Evolutionary conservation across 2,888 invertebrate species (phyloP), one percentile per base, ranked within the genome.

Genomic region (Platycheirus albimanus): DNA sequence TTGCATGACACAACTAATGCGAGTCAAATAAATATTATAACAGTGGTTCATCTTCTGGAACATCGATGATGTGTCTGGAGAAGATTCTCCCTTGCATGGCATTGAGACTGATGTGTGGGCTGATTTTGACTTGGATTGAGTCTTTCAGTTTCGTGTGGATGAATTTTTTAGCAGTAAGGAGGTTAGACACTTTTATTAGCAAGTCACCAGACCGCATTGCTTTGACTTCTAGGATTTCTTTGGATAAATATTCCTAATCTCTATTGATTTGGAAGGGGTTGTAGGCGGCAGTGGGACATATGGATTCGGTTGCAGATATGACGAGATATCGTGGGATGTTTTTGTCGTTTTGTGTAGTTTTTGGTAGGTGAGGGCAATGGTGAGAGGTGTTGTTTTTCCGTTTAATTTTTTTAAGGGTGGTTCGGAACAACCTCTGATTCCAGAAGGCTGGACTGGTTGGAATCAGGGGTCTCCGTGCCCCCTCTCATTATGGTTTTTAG

Each of bases 31-130:
- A n/a, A n/a, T n/a, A n/a, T n/a, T n/a, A n/a, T n/a, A n/a, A n/a
- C 13, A 58, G 24, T 1, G 41, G 13, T 20, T 41, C 58, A 0
- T 41, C 41, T 41, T 58, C 58, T 24, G 58, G n/a, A n/a, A n/a
- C n/a, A n/a, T n/a, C n/a, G n/a, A n/a, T n/a, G n/a, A 61, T 43
- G 11, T 61, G 58, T 13, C 15, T 43, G 15, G 43, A 43, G 15
- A 54, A 54, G 1, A 61, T 61, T 61, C 58, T 61, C 10, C 43
- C 58, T 28, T 61, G 58, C 15, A 61, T 13, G 24, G 58, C 24
- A 15, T 43, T 61, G 10, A n/a, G n/a, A 61, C 20, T 19, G 2
- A 28, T 5, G 43, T 45, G 58, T 3, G 41, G 38, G 2, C 13
- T 15, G 15, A 58, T 28, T 58, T 58, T 28, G 2, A 58, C 58